Percentiles rank a stretch among this genome's conserved stretches.
phyloP scores from a whole-genome alignment of 2,888 invertebrate species.

The Coleophora flavipennella region DNA sequence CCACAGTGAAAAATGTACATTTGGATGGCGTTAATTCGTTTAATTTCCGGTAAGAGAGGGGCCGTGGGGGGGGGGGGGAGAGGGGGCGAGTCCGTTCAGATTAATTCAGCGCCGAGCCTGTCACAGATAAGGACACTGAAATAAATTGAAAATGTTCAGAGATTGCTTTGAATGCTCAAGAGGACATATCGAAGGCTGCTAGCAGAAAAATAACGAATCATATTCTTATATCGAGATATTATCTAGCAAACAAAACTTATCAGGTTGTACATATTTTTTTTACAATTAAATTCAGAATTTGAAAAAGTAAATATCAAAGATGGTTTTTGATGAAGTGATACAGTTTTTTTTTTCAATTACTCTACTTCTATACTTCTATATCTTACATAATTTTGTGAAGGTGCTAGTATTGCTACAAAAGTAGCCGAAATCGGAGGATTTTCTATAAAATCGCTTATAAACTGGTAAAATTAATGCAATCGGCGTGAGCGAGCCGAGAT shows the following conservation, averaged over 20 bases:
- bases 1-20: constrained; percentile 73
- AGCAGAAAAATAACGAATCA: constrained; percentile 42
- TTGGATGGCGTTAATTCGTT: constrained; percentile 74
- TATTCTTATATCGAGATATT: constrained; percentile 37
- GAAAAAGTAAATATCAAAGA: constrained; percentile 26
- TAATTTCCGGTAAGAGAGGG: constrained; percentile 71
- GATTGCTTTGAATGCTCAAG: constrained; percentile 71
- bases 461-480: constrained; percentile 70
- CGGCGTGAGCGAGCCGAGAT: constrained; percentile 60
- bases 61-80: constrained; percentile 25
- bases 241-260: constrained; percentile 26
- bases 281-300: constrained; percentile 48
- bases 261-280: constrained; percentile 33
- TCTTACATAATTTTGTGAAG: too few species aligned
- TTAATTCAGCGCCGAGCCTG: constrained; percentile 69
- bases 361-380: too few species aligned
- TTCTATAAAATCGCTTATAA: constrained; percentile 69
- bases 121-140: constrained; percentile 71
- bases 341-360: too few species aligned
- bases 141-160: constrained; percentile 74
- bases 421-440: constrained; percentile 53
- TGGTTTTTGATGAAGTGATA: too few species aligned
- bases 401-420: constrained; percentile 18
- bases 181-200: constrained; percentile 57
- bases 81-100: constrained; percentile 55